Base-by-base conservation (phyloP, 2,888 invertebrate genomes). In the Apamea epomidion region DNA sequence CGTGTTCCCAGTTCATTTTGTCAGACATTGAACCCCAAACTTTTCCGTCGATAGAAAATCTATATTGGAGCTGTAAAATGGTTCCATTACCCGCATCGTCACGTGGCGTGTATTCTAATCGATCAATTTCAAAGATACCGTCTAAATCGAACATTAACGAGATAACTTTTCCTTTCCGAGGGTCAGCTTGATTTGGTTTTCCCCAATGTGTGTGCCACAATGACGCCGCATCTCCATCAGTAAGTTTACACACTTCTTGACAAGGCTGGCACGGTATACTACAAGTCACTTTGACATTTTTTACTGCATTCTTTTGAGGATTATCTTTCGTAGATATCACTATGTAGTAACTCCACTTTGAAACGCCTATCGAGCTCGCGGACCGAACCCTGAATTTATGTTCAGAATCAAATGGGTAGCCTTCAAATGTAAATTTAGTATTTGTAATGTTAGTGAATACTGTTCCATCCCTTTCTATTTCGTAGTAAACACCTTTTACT, bases 61-160 rank as follows among this genome's bases (percentile, higher is more conserved):
- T 92, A 82, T 95, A 95, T 84, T 94, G 91, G 1, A 95, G 65
- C 78, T 92, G 88, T 37, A 94, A 80, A 70, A 96, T 91, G 8
- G 95, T 96, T 0, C 96, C 96, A 82, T 95, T 95, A 0, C 95
- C 95, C 3, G 93, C 95, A 76, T 95, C 94, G 21, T 91, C 89
- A 4, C 95, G 92, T 1, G 96, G 96, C 25, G 90, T 86, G 84
- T 96, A 96, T 83, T 94, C 94, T 7, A 95, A 87, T 89, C 91
- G 94, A 10, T 93, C 92, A 62, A 96, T 91, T 64, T 90, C 87
- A 76, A 91, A 91, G 12, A 91, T 78, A 42, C 87, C 78, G 12
- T 92, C 91, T 48, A 95, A 89, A 82, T 95, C 93, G 62, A 95
- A 95, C 37, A 87, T 88, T 25, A 95, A 83, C 32, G 82, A 90